These are phyloP conservation scores for Calidris pugnax DNA, from an alignment of 2,113 vertebrate genomes.

Conservation along the genomic window DNA sequence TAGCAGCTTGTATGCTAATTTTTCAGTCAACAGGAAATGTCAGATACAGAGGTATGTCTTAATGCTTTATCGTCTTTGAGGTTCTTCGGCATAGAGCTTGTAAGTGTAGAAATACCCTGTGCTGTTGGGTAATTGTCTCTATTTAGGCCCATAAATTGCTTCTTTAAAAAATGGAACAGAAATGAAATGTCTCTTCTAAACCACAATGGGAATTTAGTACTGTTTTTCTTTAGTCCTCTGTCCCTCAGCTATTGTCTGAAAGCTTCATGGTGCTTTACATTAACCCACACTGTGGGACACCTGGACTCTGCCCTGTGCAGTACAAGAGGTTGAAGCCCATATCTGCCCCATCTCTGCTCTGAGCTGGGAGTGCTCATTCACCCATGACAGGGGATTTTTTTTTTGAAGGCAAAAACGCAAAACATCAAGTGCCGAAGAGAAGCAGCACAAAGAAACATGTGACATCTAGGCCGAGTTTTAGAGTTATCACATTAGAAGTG, in stretches of 20 bases:
- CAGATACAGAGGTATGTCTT: not conserved
- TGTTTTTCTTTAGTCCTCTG: not conserved
- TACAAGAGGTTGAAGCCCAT: no score
- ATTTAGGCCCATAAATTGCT: not conserved
- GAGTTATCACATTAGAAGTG: not conserved
- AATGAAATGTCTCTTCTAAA: not conserved
- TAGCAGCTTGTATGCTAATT: not conserved
- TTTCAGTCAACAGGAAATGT: not conserved
- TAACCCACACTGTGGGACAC: not conserved
- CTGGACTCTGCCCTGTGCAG: not conserved
- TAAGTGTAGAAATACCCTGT: not conserved
- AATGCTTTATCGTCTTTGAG: not conserved
- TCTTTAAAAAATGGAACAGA: not conserved
- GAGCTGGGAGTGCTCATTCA: not conserved
- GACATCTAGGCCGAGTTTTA: not conserved
- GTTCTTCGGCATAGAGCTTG: fast-evolving
- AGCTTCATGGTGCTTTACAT: not conserved
- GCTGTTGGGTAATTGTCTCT: not conserved
- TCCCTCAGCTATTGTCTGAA: not conserved
- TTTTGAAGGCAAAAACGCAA: not conserved
- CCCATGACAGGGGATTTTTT: not conserved
- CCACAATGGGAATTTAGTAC: not conserved
- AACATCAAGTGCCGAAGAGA: not conserved
- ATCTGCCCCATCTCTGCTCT: not conserved
- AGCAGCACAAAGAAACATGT: not conserved